Base-by-base conservation (phyloP, 2,113 vertebrate genomes). In the Muntiacus muntjak region DNA sequence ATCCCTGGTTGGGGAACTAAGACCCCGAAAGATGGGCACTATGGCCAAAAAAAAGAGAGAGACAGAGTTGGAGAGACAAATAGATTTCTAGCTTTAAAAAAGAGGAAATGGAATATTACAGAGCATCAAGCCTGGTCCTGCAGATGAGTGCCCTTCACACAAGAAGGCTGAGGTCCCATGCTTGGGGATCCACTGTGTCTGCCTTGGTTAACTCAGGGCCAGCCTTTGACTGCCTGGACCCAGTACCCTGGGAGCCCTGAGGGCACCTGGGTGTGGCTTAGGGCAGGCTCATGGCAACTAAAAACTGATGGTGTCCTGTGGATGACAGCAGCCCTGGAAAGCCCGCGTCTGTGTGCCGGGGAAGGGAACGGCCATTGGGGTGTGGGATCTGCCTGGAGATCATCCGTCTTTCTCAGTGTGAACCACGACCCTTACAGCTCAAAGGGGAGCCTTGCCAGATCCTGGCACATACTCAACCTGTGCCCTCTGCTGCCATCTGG, bases 21-120 rank as follows among this genome's bases (percentile, higher is more conserved):
- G 71, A 76, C 23, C 71, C 6, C 6, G 0, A 11, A 76, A 25
- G 36, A 76, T 0, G 6, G 23, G 21, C 0, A 1, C 21, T 7
- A 40, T 43, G 3, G 71, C 23, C 23, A 40, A 43, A 1, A 43
- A 43, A 71, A 6, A 71, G 17, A 71, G 0, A 36, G n/a, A 43
- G 11, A 74, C 4, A 25, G 36, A 52, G 28, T 5, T 13, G 60
- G 19, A 36, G 28, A 57, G 23, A 14, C 23, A 28, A 40, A 45
- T 0, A n/a, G 36, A 47, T 47, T 82, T 54, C 50, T 74, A 54
- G 26, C 36, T 71, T 36, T 71, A 33, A 79, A 47, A 1, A 26
- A 45, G 50, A 26, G 25, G 52, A 54, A 85, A 47, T 8, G 55
- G 87, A 91, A n/a, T n/a, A 62, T 26, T 33, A 47, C 3, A 76